These are phyloP conservation scores for Turritopsis rubra DNA, from an alignment of 30 jellyfish, hydroid and myxozoan genomes.

Conservation along the genomic window DNA sequence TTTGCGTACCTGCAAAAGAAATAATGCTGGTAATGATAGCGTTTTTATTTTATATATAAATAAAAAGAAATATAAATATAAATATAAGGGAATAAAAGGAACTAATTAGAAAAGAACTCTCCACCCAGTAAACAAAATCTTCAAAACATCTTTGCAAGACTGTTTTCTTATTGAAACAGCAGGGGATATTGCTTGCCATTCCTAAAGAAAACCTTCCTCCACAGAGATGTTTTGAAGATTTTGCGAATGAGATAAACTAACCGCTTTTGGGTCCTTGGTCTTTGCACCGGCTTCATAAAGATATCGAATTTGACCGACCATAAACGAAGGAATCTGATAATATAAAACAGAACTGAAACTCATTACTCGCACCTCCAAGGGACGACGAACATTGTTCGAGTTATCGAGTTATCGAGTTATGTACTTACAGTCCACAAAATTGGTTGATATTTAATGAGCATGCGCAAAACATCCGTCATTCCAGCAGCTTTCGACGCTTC, in stretches of 20 bases:
- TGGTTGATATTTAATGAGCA: constrained; percentile 77
- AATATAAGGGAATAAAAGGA: too few relatives aligned
- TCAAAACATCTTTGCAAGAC: too few relatives aligned
- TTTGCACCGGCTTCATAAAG: constrained; percentile 95
- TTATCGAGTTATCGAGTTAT: not conserved
- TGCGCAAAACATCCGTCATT: constrained; percentile 84
- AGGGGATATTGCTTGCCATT: too few relatives aligned
- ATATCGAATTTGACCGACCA: constrained; percentile 87
- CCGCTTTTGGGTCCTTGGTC: constrained; percentile 84
- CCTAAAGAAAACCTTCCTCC: too few relatives aligned
- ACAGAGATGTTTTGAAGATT: too few relatives aligned
- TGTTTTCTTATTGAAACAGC: too few relatives aligned
- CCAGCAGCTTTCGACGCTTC: constrained; percentile 87
- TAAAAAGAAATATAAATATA: too few relatives aligned
- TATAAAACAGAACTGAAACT: not conserved
- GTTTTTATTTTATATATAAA: too few relatives aligned
- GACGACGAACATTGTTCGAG: not conserved
- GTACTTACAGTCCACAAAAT: constrained; percentile 90
- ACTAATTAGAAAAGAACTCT: too few relatives aligned
- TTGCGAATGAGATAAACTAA: constrained; percentile 13
- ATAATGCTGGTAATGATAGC: too few relatives aligned
- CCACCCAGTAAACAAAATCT: too few relatives aligned
- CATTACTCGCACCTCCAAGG: not conserved
- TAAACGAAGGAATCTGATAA: constrained; percentile 84
- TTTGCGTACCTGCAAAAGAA: constrained; percentile 58